Base-by-base conservation (phyloP, 2,888 invertebrate species). In the Nemoura dubitans region DNA sequence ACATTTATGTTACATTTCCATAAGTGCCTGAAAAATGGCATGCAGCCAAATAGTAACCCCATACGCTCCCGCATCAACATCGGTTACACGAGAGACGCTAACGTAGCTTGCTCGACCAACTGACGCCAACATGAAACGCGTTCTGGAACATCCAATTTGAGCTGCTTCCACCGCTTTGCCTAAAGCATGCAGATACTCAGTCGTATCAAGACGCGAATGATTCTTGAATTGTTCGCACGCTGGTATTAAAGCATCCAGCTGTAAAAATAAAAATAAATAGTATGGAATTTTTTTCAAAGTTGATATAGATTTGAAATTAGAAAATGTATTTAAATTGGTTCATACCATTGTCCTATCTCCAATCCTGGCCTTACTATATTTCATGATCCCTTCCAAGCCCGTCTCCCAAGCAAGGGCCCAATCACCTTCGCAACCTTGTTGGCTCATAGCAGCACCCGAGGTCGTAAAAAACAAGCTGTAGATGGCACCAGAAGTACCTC, bases 401-500 rank as follows among this genome's bases (percentile, higher is more conserved):
- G 90, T 91, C 59, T 92, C 90, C 91, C 94, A 93, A 0, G 94
- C 94, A 0, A 90, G 88, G 7, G 92, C 89, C 95, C 95, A 95
- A 0, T 92, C 90, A n/a, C 36, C 80, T 3, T 85, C 42, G 36
- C 26, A 77, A 21, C 86, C 81, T 43, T 43, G 25, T 76, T 81
- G 78, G 87, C 87, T 6, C 86, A 87, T 59, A 2, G 84, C 81
- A 59, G 81, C 83, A 0, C 94, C 93, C 0, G 94, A 94, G 0
- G 95, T 94, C 0, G 96, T 94, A 87, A 97, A 93, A 87, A 96
- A 94, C 88, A 97, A 92, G 87, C 96, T 95, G 92, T 97, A 97
- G 81, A 97, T 92, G 0, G 95, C 97, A 0, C 97, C 97, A 0
- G 96, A 95, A 0, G 96, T 95, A 0, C 97, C 97, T 0, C 96